These are phyloP conservation scores for Cremastinae sp. DNA, from an alignment of 2,888 invertebrate genomes.

Conservation along the genomic window DNA sequence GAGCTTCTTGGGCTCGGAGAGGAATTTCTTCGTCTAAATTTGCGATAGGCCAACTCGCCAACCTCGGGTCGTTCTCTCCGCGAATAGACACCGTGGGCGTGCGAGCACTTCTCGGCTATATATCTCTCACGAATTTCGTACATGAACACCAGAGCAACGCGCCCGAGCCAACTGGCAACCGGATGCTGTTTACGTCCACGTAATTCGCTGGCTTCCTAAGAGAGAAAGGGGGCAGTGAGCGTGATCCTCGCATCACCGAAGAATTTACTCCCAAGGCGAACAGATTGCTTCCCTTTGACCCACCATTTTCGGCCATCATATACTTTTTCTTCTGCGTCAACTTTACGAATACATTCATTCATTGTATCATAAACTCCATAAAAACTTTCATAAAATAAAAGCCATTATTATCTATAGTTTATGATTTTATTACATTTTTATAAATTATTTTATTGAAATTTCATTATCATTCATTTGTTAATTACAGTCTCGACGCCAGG, in stretches of 20 bases:
- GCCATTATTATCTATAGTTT: too few relatives aligned
- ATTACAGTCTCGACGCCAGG: constrained; percentile 88
- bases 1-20: constrained; percentile 4
- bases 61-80: constrained; percentile 57
- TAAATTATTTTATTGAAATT: too few relatives aligned
- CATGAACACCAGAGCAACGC: constrained; percentile 24
- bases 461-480: not conserved
- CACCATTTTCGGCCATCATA: too few relatives aligned
- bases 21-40: constrained; percentile 57
- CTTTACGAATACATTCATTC: too few relatives aligned
- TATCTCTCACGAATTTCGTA: constrained; percentile 30
- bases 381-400: too few relatives aligned
- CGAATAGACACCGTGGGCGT: constrained; percentile 60
- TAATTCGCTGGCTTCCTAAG: constrained; percentile 47
- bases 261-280: too few relatives aligned
- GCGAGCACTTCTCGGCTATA: constrained; percentile 24
- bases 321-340: too few relatives aligned
- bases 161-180: constrained; percentile 65
- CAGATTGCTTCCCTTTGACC: too few relatives aligned
- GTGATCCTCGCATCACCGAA: too few relatives aligned
- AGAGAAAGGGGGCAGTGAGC: not conserved
- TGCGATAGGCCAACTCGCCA: constrained; percentile 57
- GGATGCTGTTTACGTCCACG: constrained; percentile 67
- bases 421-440: too few relatives aligned
- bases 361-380: too few relatives aligned